Percentiles rank a stretch among this genome's conserved stretches.
Conservation (phyloP, 2,797 vertebrate genomes). For the Sebastes itinus region DNA sequence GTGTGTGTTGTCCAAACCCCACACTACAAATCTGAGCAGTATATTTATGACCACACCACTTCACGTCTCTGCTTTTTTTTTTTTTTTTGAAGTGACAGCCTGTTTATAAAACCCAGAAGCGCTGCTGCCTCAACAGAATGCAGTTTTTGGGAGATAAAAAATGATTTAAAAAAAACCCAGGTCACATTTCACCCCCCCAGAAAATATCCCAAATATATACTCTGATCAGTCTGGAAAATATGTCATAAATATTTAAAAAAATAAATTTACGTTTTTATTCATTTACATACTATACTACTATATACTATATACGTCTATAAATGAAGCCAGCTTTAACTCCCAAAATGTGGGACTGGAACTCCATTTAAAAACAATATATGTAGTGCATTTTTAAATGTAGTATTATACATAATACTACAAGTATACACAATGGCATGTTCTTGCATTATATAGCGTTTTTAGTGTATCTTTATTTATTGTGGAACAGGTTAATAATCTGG, state of each 20-base stretch:
- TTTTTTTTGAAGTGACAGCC: constrained; percentile 75
- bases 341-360: not conserved
- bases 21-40: constrained; percentile 53
- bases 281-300: not conserved
- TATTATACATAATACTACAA: too few relatives aligned
- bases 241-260: not conserved
- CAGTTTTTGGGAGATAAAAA: constrained; percentile 47
- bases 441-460: not conserved
- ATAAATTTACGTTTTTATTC: not conserved
- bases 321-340: not conserved
- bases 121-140: constrained; percentile 54
- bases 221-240: not conserved
- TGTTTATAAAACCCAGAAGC: constrained; percentile 76
- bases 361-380: not conserved
- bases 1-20: constrained; percentile 35
- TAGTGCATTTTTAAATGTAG: too few relatives aligned
- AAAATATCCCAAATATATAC: constrained; percentile 35
- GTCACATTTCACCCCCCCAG: not conserved
- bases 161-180: not conserved
- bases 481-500: not conserved
- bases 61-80: constrained; percentile 48
- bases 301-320: too few relatives aligned
- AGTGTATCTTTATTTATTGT: not conserved
- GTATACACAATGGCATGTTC: not conserved
- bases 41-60: constrained; percentile 70